phyloP scores from a whole-genome alignment of 2,888 invertebrate genomes.

The Diabrotica balteata region DNA sequence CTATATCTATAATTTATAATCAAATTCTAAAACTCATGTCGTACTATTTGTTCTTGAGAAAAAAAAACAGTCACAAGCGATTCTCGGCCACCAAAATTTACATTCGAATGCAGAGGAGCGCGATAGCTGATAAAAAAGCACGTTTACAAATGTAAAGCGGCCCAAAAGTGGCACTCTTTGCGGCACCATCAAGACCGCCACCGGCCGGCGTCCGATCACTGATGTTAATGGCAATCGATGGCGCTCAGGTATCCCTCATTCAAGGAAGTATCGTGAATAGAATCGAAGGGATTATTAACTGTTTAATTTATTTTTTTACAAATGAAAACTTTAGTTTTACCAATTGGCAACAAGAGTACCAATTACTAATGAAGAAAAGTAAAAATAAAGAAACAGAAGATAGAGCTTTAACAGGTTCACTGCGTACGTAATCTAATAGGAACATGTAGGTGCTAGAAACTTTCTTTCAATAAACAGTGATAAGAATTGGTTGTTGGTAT shows the following conservation, averaged over 20 bases:
- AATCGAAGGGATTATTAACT: not conserved
- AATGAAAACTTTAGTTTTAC: too few relatives aligned
- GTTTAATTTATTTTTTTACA: too few relatives aligned
- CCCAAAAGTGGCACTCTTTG: constrained; percentile 41
- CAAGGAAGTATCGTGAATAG: constrained; percentile 3
- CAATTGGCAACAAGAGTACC: too few relatives aligned
- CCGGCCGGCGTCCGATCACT: constrained; percentile 31
- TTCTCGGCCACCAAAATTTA: constrained; percentile 30
- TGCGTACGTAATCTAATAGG: too few relatives aligned
- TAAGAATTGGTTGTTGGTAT: too few relatives aligned
- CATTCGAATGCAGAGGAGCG: constrained; percentile 24
- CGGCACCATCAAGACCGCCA: constrained; percentile 18
- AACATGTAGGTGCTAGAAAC: too few relatives aligned
- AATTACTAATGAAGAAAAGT: too few relatives aligned
- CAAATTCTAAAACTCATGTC: constrained; percentile 16
- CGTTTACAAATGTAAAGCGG: constrained; percentile 42
- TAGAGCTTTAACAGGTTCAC: too few relatives aligned
- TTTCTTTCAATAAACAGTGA: too few relatives aligned
- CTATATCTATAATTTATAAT: too few relatives aligned
- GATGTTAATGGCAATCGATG: constrained; percentile 40
- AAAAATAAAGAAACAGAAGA: too few relatives aligned
- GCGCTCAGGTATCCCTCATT: constrained; percentile 35
- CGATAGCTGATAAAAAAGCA: constrained; percentile 39
- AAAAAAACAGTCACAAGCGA: constrained; percentile 8
- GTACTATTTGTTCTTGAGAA: constrained; percentile 12